Evolutionary conservation across 2,797 vertebrate genomes (phyloP), one percentile per base, ranked within the genome.

Genomic region (Helicolenus hilgendorfi): DNA sequence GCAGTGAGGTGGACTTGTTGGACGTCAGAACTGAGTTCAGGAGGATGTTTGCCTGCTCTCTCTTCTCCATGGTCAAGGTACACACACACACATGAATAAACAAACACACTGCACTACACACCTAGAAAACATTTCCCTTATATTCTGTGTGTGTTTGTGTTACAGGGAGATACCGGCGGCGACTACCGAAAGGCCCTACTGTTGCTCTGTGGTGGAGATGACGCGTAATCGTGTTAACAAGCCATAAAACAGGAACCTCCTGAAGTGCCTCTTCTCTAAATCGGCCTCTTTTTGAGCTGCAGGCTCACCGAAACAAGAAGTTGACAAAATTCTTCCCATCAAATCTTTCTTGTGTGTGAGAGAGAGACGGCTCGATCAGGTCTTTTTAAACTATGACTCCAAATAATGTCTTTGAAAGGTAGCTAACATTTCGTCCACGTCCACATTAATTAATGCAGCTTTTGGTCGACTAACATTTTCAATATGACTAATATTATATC

Each of bases 1-100:
- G 99, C 85, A 98, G 98, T 36, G 99, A 99, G 94, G 94, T 98
- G 9, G 99, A 99, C 95, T 84, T 99, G 94, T 26, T 98, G 94
- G 98, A 99, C 93, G 98, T 99, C 80, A 97, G 98, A 84, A 73
- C 89, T 35, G 95, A 98, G 58, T 98, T 98, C 86, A 97, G 98
- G 88, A 98, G 90, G 92, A 91, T 97, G 94, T 99, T 98, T 79
- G 96, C 98, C 8, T 97, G 97, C 71, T 99, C 99, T 7, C 97
- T 99, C 83, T 89, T 98, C 85, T 98, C 98, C 18, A 97, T 96
- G 97, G 98, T 99, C 93, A 97, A 98, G 98, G 98, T 99, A 78
- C 20, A n/a, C 9, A 69, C 5, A 49, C 22, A 62, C 20, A 56
- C 5, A 35, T 2, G 0, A 18, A 65, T 27, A 73, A 7, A 71